phyloP scores from a whole-genome alignment of 2,797 vertebrate species.

The Lacerta viridis region DNA sequence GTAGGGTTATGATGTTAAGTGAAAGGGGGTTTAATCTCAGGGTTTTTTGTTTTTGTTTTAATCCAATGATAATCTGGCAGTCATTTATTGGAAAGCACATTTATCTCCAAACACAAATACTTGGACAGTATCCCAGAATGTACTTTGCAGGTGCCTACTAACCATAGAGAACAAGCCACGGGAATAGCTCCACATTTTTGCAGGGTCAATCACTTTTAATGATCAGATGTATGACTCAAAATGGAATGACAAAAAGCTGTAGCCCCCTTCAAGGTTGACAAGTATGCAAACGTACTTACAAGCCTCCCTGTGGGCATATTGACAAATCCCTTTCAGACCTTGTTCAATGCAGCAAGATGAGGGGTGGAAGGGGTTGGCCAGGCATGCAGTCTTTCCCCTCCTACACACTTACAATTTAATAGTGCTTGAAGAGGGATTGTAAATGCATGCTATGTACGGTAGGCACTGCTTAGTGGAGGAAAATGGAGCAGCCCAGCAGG shows the following conservation, averaged over 20 bases:
- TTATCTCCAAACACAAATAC: not conserved
- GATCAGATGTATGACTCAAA: not conserved
- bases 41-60: not conserved
- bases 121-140: not conserved
- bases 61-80: not conserved
- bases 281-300: too few species aligned
- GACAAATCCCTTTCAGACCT: too few species aligned
- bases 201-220: not conserved
- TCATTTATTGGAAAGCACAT: not conserved
- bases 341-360: too few species aligned
- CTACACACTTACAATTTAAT: too few species aligned
- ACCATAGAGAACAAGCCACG: not conserved
- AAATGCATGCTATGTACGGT: too few species aligned
- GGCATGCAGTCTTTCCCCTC: too few species aligned
- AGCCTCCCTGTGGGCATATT: too few species aligned
- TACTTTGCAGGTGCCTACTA: not conserved
- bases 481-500: not conserved
- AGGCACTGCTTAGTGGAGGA: too few species aligned
- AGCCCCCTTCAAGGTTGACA: too few species aligned
- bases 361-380: too few species aligned
- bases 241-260: not conserved
- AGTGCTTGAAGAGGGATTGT: too few species aligned
- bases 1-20: not conserved
- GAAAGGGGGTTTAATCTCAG: not conserved
- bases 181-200: not conserved